Evolutionary conservation across 2,888 invertebrate species (phyloP).

Genomic region (Philopedon plagiatum): DNA sequence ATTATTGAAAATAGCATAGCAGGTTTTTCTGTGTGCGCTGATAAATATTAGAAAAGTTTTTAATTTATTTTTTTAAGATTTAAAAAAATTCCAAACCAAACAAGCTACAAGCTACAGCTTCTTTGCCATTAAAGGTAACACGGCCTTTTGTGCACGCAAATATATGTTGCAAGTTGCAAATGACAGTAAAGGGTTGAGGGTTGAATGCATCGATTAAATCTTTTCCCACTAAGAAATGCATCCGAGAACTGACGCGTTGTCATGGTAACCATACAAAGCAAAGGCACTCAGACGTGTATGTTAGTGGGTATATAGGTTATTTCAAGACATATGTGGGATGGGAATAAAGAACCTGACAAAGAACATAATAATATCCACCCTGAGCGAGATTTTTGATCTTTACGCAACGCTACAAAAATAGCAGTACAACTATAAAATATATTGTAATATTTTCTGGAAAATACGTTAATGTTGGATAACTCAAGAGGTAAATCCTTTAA

Average conservation of each 20-base stretch:
- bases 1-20: too few relatives aligned
- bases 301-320: slow-evolving; percentile 62
- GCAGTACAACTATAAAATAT: too few relatives aligned
- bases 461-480: background rate
- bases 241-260: slow-evolving; percentile 12
- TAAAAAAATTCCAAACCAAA: too few relatives aligned
- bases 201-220: background rate
- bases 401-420: background rate
- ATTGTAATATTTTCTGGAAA: background rate
- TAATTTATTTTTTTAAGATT: too few relatives aligned
- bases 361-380: background rate
- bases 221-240: background rate
- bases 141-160: too few relatives aligned
- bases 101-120: too few relatives aligned
- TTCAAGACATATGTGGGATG: slow-evolving; percentile 33
- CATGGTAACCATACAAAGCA: slow-evolving; percentile 4
- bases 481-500: slow-evolving; percentile 22
- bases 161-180: too few relatives aligned
- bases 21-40: too few relatives aligned
- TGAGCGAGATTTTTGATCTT: background rate
- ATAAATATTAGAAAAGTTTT: too few relatives aligned
- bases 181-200: background rate
- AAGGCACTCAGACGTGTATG: slow-evolving; percentile 56
- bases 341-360: background rate
- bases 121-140: too few relatives aligned